phyloP scores from a whole-genome alignment of 2,888 invertebrate genomes.

The Augochlorella aurata region DNA sequence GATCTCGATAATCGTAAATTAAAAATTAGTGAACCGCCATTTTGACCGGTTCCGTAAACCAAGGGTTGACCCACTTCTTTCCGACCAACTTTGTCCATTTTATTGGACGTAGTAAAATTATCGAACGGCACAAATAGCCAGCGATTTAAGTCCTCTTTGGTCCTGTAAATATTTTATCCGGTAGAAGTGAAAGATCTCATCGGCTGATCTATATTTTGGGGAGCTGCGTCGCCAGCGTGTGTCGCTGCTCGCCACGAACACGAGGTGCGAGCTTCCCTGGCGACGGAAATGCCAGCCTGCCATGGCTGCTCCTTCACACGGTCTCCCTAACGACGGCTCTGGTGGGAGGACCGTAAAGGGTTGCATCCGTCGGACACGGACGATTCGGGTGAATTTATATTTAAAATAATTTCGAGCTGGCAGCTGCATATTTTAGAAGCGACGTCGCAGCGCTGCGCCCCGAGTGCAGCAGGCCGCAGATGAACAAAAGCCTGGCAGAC shows the following conservation, averaged over 20 bases:
- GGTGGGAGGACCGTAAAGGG: neutral
- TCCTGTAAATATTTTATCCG: too few species aligned
- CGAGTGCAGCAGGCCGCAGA: constrained; percentile 18
- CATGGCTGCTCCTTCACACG: neutral
- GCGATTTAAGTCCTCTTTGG: too few species aligned
- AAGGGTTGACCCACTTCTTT: too few species aligned
- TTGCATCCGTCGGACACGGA: neutral
- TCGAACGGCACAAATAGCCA: too few species aligned
- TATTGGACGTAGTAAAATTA: too few species aligned
- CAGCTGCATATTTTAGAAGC: neutral
- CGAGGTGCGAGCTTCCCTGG: neutral
- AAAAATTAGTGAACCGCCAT: too few species aligned
- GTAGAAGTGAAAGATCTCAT: too few species aligned
- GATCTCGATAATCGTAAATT: too few species aligned
- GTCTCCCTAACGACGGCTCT: neutral
- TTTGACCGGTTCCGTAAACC: too few species aligned
- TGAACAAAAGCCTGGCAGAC: constrained; percentile 22
- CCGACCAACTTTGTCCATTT: too few species aligned
- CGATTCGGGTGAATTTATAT: neutral
- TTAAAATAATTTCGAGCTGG: neutral
- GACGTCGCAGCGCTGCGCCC: neutral
- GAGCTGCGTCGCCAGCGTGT: neutral
- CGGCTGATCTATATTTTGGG: neutral
- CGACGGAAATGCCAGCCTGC: neutral
- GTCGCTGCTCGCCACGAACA: neutral